A percentile compares a stretch with the other conserved stretches of the same genome.
These are phyloP conservation scores for Drosophila colorata DNA, from an alignment of 2,888 invertebrate species.

Conservation along the genomic window DNA sequence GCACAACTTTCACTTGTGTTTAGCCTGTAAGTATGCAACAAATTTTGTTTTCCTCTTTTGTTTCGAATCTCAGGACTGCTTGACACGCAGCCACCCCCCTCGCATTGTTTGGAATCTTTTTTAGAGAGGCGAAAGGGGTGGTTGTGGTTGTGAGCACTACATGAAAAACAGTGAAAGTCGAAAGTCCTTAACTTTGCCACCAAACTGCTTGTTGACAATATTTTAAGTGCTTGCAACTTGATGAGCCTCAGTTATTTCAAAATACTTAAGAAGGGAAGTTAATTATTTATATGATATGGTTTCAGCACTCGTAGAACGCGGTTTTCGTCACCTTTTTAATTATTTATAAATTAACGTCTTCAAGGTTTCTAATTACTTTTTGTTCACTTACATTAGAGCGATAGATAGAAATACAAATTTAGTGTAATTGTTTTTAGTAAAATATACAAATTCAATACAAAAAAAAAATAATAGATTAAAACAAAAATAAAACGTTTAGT, in stretches of 20 bases:
- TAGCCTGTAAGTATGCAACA: conserved; percentile 63
- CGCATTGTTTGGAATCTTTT: background rate
- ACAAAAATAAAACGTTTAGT: too few species aligned
- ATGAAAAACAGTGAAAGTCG: conserved; percentile 49
- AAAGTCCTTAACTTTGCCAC: conserved; percentile 48
- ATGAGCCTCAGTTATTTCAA: background rate
- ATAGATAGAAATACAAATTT: too few species aligned
- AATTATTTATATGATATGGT: background rate
- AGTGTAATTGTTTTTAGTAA: too few species aligned
- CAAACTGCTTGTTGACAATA: conserved; percentile 50
- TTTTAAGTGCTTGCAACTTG: conserved; percentile 35
- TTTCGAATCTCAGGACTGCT: conserved; percentile 28
- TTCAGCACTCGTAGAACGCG: too few species aligned
- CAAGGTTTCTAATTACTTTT: too few species aligned
- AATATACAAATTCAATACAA: too few species aligned
- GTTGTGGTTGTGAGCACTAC: conserved; percentile 23
- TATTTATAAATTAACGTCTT: too few species aligned
- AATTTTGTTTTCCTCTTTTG: conserved; percentile 38
- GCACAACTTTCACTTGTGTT: conserved; percentile 71
- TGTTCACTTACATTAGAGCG: too few species aligned
- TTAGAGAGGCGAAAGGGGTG: background rate
- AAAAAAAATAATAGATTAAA: too few species aligned
- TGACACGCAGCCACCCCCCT: conserved; percentile 17
- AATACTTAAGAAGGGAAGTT: background rate
- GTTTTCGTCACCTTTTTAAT: background rate